Evolutionary conservation across 1,140 invertebrate genomes (phyloP), one percentile per base, ranked within the genome.

Genomic region (Microplitis mediator): DNA sequence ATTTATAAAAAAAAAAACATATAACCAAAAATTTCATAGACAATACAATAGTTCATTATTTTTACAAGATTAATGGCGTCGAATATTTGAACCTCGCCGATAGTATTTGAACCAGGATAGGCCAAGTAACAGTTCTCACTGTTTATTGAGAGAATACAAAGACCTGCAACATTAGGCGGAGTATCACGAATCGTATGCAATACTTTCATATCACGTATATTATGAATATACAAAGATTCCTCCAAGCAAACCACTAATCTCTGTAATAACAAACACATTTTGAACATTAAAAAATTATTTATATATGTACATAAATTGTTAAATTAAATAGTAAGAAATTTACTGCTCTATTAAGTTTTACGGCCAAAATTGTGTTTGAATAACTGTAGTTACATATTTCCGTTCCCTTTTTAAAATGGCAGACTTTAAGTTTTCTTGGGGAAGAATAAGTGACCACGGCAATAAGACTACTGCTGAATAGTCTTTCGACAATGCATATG

Each of bases 371-470:
- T 58, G 97, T 97, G 86, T 98, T 99, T 9, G 95, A 94, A 85
- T 99, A 99, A 82, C 95, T 97, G 88, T 99, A 98, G 85, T 98
- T 97, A 87, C 97, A 99, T 84, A 99, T 99, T 89, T 99, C 97
- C 66, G 96, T 97, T 73, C 96, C 95, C 86, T 98, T 98, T 82
- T 98, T 98, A 88, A 98, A 99, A 88, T 99, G 97, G 85, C 96
- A 98, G 35, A 99, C 97, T 89, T 95, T 95, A 16, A 98, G 89
- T 87, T 95, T 99, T 77, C 98, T 90, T 60, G 98, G 97, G 54
- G 95, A 94, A 75, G 93, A 91, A 73, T 97, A 89, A 77, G 95
- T 96, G 66, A 99, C 98, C 79, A 99, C 91, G 31, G 97, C 97
- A 78, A 99, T 95, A 76, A 99, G 89, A 79, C 96, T 98, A 83